Conservation (phyloP, 53 echinoderm and acorn worm genomes). For the Crossaster papposus region DNA sequence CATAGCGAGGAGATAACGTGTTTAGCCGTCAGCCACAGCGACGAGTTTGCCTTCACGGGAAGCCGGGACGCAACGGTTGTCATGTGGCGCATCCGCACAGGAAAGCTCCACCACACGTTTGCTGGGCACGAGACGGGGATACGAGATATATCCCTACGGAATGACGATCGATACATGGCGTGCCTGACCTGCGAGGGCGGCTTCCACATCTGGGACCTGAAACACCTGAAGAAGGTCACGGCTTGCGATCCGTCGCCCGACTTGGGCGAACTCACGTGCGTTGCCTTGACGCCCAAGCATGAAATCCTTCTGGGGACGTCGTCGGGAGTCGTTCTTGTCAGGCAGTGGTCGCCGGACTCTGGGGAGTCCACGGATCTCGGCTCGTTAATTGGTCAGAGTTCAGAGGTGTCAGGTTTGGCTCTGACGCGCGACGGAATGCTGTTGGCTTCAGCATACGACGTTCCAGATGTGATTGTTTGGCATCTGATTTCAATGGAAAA, state of each 20-base stretch:
- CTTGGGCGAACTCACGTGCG: conserved; percentile 34
- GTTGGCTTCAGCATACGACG: conserved; percentile 47
- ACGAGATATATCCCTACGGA: conserved; percentile 7
- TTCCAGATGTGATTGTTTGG: conserved; percentile 43
- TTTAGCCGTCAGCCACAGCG: conserved; percentile 39
- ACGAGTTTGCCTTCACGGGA: conserved; percentile 52
- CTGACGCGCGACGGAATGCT: conserved; percentile 46
- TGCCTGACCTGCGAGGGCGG: conserved; percentile 5
- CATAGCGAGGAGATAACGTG: conserved; percentile 55
- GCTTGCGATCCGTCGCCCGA: not conserved
- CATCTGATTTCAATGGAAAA: conserved; percentile 38
- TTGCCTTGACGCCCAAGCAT: conserved; percentile 5
- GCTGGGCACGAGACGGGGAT: conserved; percentile 20
- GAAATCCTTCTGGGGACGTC: conserved; percentile 13
- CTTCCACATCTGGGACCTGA: conserved; percentile 45
- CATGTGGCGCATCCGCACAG: conserved; percentile 64
- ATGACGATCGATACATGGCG: conserved; percentile 42
- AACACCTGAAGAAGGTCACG: conserved; percentile 5
- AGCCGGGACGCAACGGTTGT: conserved; percentile 43
- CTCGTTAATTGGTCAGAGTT: conserved; percentile 39
- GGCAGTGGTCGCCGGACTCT: conserved; percentile 19
- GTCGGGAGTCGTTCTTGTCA: conserved; percentile 22
- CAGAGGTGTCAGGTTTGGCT: conserved; percentile 32
- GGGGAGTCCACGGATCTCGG: not conserved
- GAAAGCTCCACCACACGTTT: conserved; percentile 44